Conservation (phyloP, 1,140 invertebrate species). For the Micrasema minimum region DNA sequence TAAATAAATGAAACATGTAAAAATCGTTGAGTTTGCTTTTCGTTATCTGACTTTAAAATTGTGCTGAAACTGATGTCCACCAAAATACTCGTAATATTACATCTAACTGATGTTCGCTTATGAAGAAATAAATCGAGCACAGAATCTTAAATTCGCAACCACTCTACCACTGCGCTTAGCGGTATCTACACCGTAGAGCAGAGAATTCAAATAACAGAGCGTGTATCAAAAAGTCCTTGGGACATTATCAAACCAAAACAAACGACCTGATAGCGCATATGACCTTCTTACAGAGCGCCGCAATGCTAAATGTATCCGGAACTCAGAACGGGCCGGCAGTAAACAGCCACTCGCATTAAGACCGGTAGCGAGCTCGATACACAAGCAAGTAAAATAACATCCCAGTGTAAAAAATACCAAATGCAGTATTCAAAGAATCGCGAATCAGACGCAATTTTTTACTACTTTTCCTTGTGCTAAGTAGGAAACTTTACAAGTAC, state of each 20-base stretch:
- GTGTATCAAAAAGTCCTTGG: slow-evolving; percentile 20
- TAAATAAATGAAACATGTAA: no score
- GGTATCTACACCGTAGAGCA: background rate
- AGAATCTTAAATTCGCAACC: slow-evolving; percentile 11
- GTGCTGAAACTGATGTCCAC: no score
- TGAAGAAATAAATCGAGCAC: slow-evolving; percentile 12
- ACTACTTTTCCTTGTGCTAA: background rate
- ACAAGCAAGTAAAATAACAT: background rate
- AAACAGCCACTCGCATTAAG: slow-evolving; percentile 35
- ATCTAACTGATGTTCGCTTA: background rate
- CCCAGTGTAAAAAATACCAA: background rate
- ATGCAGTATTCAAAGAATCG: background rate
- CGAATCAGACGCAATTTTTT: slow-evolving; percentile 1
- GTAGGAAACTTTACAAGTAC: background rate
- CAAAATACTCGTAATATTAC: no score
- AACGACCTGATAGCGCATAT: background rate
- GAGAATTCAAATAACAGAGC: background rate
- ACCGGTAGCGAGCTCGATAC: background rate
- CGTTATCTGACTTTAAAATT: no score
- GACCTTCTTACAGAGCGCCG: slow-evolving; percentile 31
- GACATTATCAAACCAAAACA: background rate
- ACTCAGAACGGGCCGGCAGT: slow-evolving; percentile 32
- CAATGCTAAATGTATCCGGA: slow-evolving; percentile 27
- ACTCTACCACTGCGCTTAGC: slow-evolving; percentile 16
- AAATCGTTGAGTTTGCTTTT: no score